phyloP scores from a whole-genome alignment of 2,113 vertebrate species.

The Conger conger region DNA sequence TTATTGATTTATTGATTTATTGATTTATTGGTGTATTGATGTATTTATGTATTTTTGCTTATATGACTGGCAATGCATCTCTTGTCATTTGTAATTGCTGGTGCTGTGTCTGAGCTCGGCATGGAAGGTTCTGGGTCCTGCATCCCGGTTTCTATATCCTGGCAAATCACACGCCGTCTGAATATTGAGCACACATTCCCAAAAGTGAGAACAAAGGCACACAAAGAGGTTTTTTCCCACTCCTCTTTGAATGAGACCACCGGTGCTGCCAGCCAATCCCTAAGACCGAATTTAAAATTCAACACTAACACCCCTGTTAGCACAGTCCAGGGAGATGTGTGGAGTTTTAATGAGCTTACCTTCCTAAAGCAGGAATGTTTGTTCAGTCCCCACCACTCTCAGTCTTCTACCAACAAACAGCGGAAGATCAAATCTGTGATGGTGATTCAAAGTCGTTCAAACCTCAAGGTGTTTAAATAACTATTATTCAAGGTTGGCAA shows the following conservation, averaged over 20 bases:
- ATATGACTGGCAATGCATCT: not conserved
- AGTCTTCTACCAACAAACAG: conserved; percentile 18
- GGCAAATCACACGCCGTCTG: not conserved
- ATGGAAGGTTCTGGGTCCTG: not conserved
- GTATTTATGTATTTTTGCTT: too few relatives aligned
- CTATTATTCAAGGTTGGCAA: conserved; percentile 34
- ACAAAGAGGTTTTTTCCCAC: conserved; percentile 9
- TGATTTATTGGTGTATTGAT: too few relatives aligned
- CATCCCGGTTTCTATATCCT: not conserved
- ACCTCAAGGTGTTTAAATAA: conserved; percentile 32
- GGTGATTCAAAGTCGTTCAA: conserved; percentile 12
- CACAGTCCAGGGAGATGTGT: conserved; percentile 6
- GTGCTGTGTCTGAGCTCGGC: not conserved
- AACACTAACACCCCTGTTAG: conserved; percentile 11
- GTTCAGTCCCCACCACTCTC: not conserved
- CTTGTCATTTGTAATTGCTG: not conserved
- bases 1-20: too few relatives aligned
- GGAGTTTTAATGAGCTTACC: conserved; percentile 24
- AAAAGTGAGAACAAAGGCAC: not conserved
- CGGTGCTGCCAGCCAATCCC: not conserved
- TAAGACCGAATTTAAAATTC: not conserved
- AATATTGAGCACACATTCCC: not conserved
- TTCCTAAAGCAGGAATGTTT: conserved; percentile 11
- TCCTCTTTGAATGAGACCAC: conserved; percentile 18
- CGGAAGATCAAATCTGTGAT: not conserved